Conservation (phyloP, 2,113 vertebrate genomes). For the Procavia capensis region DNA sequence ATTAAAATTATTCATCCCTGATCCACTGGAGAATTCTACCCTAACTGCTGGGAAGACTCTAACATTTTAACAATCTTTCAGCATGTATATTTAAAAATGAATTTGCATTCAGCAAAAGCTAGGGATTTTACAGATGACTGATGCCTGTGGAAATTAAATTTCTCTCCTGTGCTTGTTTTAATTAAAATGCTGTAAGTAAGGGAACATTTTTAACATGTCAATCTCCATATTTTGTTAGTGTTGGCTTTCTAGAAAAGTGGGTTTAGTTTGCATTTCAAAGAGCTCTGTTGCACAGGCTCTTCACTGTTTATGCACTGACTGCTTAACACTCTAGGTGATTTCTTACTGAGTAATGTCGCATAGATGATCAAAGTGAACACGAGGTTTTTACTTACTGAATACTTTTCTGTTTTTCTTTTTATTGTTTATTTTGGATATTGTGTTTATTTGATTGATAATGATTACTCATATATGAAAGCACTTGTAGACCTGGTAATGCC, state of each 20-base stretch:
- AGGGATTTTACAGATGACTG: constrained; percentile 74
- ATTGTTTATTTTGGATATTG: background rate
- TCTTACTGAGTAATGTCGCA: background rate
- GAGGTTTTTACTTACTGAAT: background rate
- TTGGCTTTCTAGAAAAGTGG: constrained; percentile 37
- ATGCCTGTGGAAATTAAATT: constrained; percentile 78
- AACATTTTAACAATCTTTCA: constrained; percentile 36
- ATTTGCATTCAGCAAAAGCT: constrained; percentile 68
- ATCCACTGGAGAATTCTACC: constrained; percentile 52
- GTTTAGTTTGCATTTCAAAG: constrained; percentile 34
- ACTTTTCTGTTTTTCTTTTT: background rate
- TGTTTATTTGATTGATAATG: background rate
- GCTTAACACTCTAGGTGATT: constrained; percentile 63
- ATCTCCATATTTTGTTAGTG: constrained; percentile 60
- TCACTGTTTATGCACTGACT: constrained; percentile 48
- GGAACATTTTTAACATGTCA: constrained; percentile 40
- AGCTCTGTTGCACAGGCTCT: constrained; percentile 47
- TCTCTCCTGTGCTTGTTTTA: constrained; percentile 70
- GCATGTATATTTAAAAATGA: constrained; percentile 57
- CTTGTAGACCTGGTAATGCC: background rate
- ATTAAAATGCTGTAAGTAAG: constrained; percentile 71
- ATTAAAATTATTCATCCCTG: constrained; percentile 69
- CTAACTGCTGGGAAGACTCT: constrained; percentile 34
- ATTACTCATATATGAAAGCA: background rate
- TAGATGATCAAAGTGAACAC: background rate